Conservation (phyloP, 2,888 invertebrate genomes). For the Zhuqinia jingwanae region DNA sequence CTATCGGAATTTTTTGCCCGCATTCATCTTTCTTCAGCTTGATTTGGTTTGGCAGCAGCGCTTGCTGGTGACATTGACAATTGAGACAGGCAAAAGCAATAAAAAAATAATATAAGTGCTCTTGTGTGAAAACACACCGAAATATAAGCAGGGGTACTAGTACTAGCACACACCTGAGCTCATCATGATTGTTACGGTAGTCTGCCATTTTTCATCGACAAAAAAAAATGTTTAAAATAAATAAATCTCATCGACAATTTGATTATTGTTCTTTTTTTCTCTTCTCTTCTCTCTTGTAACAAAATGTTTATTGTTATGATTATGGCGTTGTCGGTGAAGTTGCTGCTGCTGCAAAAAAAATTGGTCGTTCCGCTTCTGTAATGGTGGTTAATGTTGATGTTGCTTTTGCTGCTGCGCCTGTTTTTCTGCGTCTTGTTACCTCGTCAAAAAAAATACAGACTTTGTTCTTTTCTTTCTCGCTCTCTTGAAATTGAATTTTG, state of each 20-base stretch:
- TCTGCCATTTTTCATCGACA: too few species aligned
- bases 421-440: conserved; percentile 56
- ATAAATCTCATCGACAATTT: neutral
- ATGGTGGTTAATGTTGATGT: neutral
- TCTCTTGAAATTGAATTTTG: conserved; percentile 18
- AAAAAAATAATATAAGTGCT: too few species aligned
- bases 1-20: too few species aligned
- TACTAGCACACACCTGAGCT: conserved; percentile 19
- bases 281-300: conserved; percentile 35
- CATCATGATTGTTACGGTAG: too few species aligned
- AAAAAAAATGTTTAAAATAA: too few species aligned
- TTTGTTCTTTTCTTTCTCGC: conserved; percentile 11
- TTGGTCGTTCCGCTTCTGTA: conserved; percentile 55
- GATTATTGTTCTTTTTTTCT: conserved; percentile 3
- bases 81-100: conserved; percentile 13
- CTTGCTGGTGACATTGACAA: conserved; percentile 18
- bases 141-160: too few species aligned
- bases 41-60: neutral
- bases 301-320: conserved; percentile 27
- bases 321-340: too few species aligned
- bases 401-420: neutral
- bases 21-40: neutral
- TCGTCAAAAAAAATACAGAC: too few species aligned
- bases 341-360: conserved; percentile 46
- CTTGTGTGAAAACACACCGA: too few species aligned